These are phyloP conservation scores for Eupsittula cactorum DNA, from an alignment of 2,113 vertebrate species.

Conservation along the genomic window DNA sequence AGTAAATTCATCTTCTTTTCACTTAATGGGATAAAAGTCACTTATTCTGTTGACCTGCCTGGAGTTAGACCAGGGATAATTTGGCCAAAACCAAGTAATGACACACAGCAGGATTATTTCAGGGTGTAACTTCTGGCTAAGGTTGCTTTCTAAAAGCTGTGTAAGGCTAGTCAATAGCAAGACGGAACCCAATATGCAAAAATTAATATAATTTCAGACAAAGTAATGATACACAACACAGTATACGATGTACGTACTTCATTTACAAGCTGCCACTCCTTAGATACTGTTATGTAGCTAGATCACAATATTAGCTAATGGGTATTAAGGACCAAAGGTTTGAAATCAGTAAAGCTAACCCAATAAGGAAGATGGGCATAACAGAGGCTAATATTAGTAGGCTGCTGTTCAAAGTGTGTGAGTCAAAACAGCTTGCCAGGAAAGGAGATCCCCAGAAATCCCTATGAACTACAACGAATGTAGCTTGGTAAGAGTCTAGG, in stretches of 20 bases:
- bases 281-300: background rate
- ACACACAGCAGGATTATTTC: background rate
- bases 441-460: background rate
- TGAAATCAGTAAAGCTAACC: conserved; percentile 17
- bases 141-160: background rate
- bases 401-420: background rate
- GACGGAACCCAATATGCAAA: background rate
- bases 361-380: background rate
- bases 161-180: background rate
- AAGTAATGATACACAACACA: background rate
- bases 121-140: background rate
- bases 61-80: background rate
- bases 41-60: background rate
- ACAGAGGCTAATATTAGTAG: background rate
- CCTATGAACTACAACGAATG: background rate
- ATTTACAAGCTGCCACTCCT: background rate
- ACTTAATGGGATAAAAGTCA: background rate
- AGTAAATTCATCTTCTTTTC: background rate
- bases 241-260: background rate
- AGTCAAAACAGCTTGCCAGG: background rate
- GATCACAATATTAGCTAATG: background rate
- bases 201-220: background rate
- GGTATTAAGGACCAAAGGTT: conserved; percentile 1
- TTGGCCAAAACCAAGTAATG: background rate
- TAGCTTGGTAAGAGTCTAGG: background rate